Evolutionary conservation across 2,113 vertebrate species (phyloP), one percentile per base, ranked within the genome.

Genomic region (Gavialis gangeticus): DNA sequence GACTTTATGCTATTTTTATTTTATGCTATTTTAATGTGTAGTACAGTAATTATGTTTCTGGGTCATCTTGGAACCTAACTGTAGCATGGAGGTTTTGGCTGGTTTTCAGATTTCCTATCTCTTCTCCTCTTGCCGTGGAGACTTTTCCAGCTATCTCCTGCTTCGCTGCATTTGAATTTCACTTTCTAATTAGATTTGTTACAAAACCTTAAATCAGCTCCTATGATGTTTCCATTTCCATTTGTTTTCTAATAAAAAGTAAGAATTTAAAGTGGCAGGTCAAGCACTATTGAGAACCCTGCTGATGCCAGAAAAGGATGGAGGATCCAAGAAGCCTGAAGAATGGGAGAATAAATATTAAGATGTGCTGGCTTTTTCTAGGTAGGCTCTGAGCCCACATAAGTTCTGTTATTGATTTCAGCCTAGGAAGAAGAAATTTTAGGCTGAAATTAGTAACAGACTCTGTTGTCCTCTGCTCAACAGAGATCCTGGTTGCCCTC

Each of bases 31-130:
- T 2, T 2, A 75, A 76, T 12, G 59, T 34, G 21, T 10, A 77
- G 57, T 25, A 12, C 25, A 64, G n/a, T 12, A 64, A 75, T 46
- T 0, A 1, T 4, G 21, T 37, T 71, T 30, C 18, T 34, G 9
- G 46, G 63, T 78, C 71, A 19, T 24, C 75, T 37, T 69, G 67
- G 37, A 86, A 28, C 58, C 58, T 46, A 10, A 27, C 55, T 0
- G 0, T 1, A 5, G 34, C 1, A 1, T 0, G 1, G 3, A 1
- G 0, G 17, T 55, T 58, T 1, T 62, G 63, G 2, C 67, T 80
- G 55, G 19, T 79, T 24, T 34, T 79, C 76, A 59, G 57, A 59
- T 22, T 59, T 78, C 24, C 76, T 59, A 15, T 22, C 28, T 30
- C 17, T 67, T n/a, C 63, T 18, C n/a, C 63, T 18, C n/a, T 58